phyloP scores from a whole-genome alignment of 1,140 invertebrate species.

The Drosophila miranda region DNA sequence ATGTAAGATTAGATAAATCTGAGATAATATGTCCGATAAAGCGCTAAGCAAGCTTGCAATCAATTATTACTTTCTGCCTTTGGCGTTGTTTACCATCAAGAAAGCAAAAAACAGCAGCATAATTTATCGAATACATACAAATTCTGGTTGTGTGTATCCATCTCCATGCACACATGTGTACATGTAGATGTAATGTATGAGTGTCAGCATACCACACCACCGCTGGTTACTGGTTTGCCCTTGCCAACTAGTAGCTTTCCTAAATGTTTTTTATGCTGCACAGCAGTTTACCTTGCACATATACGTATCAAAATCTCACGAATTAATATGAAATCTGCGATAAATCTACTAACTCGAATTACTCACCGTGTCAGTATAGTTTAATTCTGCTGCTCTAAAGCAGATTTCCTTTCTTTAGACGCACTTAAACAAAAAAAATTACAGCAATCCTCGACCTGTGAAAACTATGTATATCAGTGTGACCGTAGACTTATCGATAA shows the following conservation, averaged over 20 bases:
- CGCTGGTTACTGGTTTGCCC: conserved; percentile 13
- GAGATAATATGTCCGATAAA: too few relatives aligned
- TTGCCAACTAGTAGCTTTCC: conserved; percentile 7
- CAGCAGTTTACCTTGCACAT: neutral
- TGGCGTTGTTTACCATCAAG: too few relatives aligned
- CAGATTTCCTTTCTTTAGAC: conserved; percentile 57
- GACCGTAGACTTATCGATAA: too few relatives aligned
- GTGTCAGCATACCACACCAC: conserved; percentile 17
- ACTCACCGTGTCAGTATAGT: conserved; percentile 62
- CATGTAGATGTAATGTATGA: conserved; percentile 10
- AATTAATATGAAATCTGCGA: neutral
- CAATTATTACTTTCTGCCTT: too few relatives aligned
- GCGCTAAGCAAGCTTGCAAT: too few relatives aligned
- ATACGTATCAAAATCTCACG: too few relatives aligned
- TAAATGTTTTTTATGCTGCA: conserved; percentile 1
- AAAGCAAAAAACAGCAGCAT: too few relatives aligned
- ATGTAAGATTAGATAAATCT: too few relatives aligned
- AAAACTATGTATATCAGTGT: conserved; percentile 36
- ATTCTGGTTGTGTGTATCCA: conserved; percentile 48
- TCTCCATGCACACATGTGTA: conserved; percentile 22
- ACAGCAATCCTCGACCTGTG: conserved; percentile 16
- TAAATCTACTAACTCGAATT: neutral
- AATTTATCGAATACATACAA: conserved; percentile 41
- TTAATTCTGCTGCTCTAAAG: conserved; percentile 54
- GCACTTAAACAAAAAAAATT: conserved; percentile 37